Percentiles rank a stretch among this genome's conserved stretches.
These are phyloP conservation scores for Drosophila quinaria DNA, from an alignment of 2,888 invertebrate genomes.

Conservation along the genomic window DNA sequence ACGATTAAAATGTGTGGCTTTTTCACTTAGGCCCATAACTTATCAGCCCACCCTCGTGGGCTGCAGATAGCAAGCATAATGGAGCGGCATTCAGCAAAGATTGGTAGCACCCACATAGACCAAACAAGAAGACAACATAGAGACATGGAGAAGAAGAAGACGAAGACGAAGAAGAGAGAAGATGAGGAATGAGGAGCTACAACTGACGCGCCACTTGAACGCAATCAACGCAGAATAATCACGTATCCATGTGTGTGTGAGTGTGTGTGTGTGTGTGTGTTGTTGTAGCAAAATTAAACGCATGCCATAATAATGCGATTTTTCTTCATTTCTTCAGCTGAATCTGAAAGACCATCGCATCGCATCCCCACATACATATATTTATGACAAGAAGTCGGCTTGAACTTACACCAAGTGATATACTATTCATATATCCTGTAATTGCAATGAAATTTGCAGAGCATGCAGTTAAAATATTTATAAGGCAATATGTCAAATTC, in stretches of 20 bases:
- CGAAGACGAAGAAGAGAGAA: too few relatives aligned
- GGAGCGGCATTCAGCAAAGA: constrained; percentile 53
- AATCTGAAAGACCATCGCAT: constrained; percentile 23
- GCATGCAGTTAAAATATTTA: background rate
- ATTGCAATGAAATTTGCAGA: background rate
- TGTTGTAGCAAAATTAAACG: constrained; percentile 72
- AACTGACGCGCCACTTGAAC: constrained; percentile 55
- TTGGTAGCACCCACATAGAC: constrained; percentile 31
- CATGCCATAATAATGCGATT: constrained; percentile 79
- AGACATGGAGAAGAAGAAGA: too few relatives aligned
- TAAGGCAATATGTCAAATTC: background rate
- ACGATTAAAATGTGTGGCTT: too few relatives aligned
- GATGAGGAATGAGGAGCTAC: constrained; percentile 6
- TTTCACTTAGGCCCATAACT: too few relatives aligned
- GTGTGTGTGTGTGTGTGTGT: constrained; percentile 22
- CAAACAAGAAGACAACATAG: background rate
- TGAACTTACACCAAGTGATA: background rate
- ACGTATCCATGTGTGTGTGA: constrained; percentile 28
- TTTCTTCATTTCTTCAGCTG: constrained; percentile 59
- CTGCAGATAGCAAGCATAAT: constrained; percentile 42
- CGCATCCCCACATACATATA: background rate
- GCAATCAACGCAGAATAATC: constrained; percentile 65
- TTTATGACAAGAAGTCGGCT: constrained; percentile 26
- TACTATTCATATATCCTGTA: constrained; percentile 14
- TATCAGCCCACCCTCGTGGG: background rate